Evolutionary conservation across 2,888 invertebrate genomes (phyloP).

Genomic region (Ecliptopera silaceata): DNA sequence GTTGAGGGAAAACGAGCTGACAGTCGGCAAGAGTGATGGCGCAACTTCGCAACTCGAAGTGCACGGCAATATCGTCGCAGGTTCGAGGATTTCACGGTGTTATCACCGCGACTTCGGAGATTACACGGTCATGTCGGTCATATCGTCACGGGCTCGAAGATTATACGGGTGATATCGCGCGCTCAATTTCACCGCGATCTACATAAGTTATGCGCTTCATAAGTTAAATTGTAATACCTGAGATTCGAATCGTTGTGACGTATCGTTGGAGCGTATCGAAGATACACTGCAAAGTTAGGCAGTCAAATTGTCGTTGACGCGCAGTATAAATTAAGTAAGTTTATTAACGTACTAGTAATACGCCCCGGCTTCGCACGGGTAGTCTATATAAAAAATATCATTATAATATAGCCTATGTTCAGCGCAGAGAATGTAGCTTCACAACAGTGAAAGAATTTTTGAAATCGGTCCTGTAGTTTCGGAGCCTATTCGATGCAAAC

Average conservation of each 20-base stretch:
- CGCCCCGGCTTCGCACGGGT: no score
- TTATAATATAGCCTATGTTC: no score
- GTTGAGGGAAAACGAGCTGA: conserved; percentile 36
- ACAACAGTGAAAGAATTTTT: no score
- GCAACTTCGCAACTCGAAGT: conserved; percentile 49
- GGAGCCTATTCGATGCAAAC: no score
- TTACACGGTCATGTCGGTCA: conserved; percentile 30
- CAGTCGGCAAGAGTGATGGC: conserved; percentile 41
- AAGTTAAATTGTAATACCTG: conserved; percentile 7
- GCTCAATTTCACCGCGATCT: conserved; percentile 36
- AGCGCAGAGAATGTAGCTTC: no score
- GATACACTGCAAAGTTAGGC: no score
- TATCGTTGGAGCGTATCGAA: no score
- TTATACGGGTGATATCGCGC: conserved; percentile 5
- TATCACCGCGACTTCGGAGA: conserved; percentile 5
- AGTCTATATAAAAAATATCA: no score
- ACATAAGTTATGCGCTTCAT: conserved; percentile 23
- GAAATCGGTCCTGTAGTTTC: no score
- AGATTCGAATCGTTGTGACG: not conserved
- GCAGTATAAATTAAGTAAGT: no score
- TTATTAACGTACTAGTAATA: no score
- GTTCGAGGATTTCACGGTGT: conserved; percentile 6
- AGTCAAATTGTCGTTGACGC: no score
- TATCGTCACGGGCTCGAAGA: conserved; percentile 35
- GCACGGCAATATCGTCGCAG: conserved; percentile 45